These are phyloP conservation scores for Epiblema foenella DNA, from an alignment of 2,888 invertebrate genomes.

Conservation along the genomic window DNA sequence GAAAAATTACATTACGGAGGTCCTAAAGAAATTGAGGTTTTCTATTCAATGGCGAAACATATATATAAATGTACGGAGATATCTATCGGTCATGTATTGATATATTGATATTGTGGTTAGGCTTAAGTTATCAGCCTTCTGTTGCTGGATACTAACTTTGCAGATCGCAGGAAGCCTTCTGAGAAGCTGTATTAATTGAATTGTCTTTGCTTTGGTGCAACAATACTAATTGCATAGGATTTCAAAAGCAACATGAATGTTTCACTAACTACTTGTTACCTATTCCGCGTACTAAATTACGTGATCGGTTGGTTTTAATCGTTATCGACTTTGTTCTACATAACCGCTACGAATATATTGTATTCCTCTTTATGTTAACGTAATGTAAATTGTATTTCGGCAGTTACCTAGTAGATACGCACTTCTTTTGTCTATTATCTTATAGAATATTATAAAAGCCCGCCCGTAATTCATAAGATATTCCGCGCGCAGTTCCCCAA, in stretches of 20 bases:
- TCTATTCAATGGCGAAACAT: constrained; percentile 60
- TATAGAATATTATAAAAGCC: constrained; percentile 79
- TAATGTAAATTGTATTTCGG: constrained; percentile 26
- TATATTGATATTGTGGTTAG: constrained; percentile 32
- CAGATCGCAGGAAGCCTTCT: constrained; percentile 13
- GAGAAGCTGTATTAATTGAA: constrained; percentile 27
- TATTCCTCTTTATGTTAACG: background rate
- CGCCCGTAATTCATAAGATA: constrained; percentile 78
- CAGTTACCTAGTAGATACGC: constrained; percentile 33
- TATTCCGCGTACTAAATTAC: constrained; percentile 21
- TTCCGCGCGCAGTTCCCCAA: constrained; percentile 75
- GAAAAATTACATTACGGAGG: constrained; percentile 82
- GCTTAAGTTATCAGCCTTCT: constrained; percentile 8
- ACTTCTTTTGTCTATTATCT: constrained; percentile 65
- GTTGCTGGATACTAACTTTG: constrained; percentile 4
- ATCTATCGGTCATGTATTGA: constrained; percentile 35
- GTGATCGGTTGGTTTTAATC: constrained; percentile 30
- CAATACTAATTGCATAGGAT: constrained; percentile 21
- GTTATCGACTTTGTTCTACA: background rate
- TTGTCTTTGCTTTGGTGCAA: constrained; percentile 21
- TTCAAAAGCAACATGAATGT: constrained; percentile 22
- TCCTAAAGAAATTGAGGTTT: constrained; percentile 71
- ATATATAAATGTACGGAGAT: constrained; percentile 51
- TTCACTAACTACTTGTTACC: constrained; percentile 19
- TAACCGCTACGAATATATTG: background rate